phyloP scores from a whole-genome alignment of 2,113 vertebrate genomes.

The Chaetodon auriga region DNA sequence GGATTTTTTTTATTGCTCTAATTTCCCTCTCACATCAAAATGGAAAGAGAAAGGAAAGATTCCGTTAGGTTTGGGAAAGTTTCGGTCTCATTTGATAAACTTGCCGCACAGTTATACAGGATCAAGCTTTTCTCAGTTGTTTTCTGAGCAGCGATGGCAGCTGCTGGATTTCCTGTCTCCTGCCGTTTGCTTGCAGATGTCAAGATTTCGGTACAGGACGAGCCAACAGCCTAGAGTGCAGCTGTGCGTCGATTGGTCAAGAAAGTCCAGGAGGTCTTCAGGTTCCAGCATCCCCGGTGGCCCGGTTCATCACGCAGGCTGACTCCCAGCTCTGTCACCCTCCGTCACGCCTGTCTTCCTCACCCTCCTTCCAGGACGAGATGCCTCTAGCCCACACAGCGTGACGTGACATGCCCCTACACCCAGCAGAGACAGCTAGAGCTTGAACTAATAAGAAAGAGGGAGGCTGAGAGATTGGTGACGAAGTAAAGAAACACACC shows the following conservation, averaged over 20 bases:
- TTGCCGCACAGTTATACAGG: not conserved
- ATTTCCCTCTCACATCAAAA: not conserved
- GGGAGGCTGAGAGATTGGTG: not conserved
- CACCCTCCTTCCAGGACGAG: conserved; percentile 45
- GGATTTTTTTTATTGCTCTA: not conserved
- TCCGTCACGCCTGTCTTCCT: conserved; percentile 80
- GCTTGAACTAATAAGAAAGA: conserved; percentile 1
- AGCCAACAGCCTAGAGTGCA: not conserved
- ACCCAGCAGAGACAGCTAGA: conserved; percentile 10
- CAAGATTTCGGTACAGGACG: not conserved
- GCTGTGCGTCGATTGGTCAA: not conserved
- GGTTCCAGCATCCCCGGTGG: conserved; percentile 38
- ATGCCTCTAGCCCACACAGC: conserved; percentile 59
- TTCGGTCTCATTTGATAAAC: not conserved
- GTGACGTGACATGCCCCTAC: conserved; percentile 66
- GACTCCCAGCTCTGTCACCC: conserved; percentile 69
- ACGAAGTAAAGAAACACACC: not conserved
- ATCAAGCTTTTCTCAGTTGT: not conserved
- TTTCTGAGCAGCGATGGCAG: not conserved
- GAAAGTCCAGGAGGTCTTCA: conserved; percentile 24
- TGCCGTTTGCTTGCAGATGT: not conserved
- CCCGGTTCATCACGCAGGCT: not conserved
- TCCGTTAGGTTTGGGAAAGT: not conserved
- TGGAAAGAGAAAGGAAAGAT: not conserved
- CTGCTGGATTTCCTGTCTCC: not conserved